These are phyloP conservation scores for Ectemnius continuus DNA, from an alignment of 2,888 invertebrate species.

Conservation along the genomic window DNA sequence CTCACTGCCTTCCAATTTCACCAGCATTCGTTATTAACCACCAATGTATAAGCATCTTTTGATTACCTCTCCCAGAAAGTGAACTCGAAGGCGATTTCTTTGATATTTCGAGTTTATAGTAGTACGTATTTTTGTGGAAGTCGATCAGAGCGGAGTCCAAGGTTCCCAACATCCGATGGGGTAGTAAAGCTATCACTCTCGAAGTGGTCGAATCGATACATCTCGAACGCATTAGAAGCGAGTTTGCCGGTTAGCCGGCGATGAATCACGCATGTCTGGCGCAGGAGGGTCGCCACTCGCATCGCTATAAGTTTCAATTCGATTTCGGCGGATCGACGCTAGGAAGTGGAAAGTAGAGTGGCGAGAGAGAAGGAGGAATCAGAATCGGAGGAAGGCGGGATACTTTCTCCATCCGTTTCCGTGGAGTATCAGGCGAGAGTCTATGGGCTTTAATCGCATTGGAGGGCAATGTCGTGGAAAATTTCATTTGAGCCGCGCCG, in stretches of 20 bases:
- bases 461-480: conserved; percentile 79
- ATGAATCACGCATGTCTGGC: conserved; percentile 65
- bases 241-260: conserved; percentile 61
- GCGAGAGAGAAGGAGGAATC: conserved; percentile 31
- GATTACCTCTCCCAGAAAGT: no score
- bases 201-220: no score
- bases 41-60: no score
- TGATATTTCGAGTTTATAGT: no score
- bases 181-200: no score
- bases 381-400: conserved; percentile 48
- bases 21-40: no score
- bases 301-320: conserved; percentile 72
- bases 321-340: conserved; percentile 67
- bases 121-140: no score
- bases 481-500: conserved; percentile 76
- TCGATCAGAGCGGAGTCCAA: no score
- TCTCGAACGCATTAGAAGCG: conserved; percentile 58
- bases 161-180: no score
- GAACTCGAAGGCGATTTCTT: no score
- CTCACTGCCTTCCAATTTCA: no score
- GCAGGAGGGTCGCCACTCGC: conserved; percentile 48
- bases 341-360: conserved; percentile 18
- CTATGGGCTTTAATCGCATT: conserved; percentile 78
- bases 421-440: conserved; percentile 62
- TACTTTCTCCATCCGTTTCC: conserved; percentile 67